Evolutionary conservation across 2,113 vertebrate genomes (phyloP).

Genomic region (Tragelaphus strepsiceros): DNA sequence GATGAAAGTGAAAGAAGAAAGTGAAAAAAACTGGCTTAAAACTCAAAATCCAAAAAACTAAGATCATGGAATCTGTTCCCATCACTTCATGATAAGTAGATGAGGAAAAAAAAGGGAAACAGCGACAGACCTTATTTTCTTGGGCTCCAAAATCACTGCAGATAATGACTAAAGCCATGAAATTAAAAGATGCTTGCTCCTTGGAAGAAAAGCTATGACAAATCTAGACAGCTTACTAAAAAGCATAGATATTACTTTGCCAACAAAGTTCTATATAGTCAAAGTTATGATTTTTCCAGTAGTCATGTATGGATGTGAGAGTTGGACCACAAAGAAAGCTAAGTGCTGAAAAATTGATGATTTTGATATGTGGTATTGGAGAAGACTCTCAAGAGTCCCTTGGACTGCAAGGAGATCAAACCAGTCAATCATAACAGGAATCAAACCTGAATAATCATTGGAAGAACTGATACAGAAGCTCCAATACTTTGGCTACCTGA

Average conservation of each 20-base stretch:
- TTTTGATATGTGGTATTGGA: not conserved
- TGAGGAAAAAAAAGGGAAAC: fast-evolving
- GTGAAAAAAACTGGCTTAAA: not conserved
- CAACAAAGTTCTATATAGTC: not conserved
- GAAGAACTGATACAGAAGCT: not conserved
- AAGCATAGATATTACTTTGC: not conserved
- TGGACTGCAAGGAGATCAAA: not conserved
- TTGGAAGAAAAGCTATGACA: not conserved
- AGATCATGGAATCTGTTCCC: not conserved
- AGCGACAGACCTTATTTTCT: not conserved
- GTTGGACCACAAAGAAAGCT: not conserved
- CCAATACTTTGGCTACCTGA: not conserved
- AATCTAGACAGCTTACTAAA: not conserved
- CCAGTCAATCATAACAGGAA: not conserved
- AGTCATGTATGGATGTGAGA: not conserved
- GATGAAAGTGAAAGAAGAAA: not conserved
- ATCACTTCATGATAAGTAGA: not conserved
- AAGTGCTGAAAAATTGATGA: not conserved
- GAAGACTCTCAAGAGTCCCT: not conserved
- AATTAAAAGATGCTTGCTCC: not conserved
- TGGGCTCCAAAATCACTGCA: not conserved
- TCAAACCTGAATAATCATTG: not conserved
- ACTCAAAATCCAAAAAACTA: not conserved
- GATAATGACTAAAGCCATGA: not conserved
- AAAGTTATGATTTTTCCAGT: not conserved